Evolutionary conservation across 2,888 invertebrate species (phyloP), one percentile per base, ranked within the genome.

Genomic region (Sabatieria punctata): DNA sequence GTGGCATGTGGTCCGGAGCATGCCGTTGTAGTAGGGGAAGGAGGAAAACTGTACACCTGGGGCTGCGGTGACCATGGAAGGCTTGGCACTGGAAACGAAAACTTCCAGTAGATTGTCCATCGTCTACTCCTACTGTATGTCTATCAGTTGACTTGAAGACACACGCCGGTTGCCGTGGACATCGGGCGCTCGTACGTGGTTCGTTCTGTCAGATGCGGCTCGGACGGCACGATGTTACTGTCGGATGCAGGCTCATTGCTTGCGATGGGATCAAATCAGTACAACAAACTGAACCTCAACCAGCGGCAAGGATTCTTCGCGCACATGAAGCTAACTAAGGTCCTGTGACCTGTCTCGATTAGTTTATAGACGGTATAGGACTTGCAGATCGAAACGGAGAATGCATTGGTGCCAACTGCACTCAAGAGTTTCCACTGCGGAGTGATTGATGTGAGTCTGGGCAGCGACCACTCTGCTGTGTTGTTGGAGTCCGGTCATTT

Each of bases 41-140:
- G 75, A 51, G 77, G 77, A 1, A 70, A 72, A 41, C 70, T 79
- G 18, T 79, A 73, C 57, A 70, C 76, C 13, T 81, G 80, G 80
- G 80, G 76, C 1, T 67, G 71, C 35, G 77, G 78, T 8, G 57
- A 55, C 26, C 66, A 71, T 53, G 70, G 71, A 8, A 73, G 77
- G 46, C 68, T 79, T 2, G 79, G 79, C 0, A 67, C 72, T 18
- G 73, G 74, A 2, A 62, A 67, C 48, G 69, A 72, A 50, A 69
- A 73, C n/a, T n/a, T n/a, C n/a, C n/a, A n/a, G n/a, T n/a, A n/a
- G n/a, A n/a, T n/a, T n/a, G n/a, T n/a, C n/a, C n/a, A n/a, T n/a
- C n/a, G n/a, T n/a, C n/a, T n/a, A n/a, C n/a, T n/a, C n/a, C n/a
- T n/a, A n/a, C n/a, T n/a, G n/a, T n/a, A n/a, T n/a, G n/a, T n/a